Conservation (phyloP, 2,888 invertebrate genomes). For the Leptinotarsa juncta region DNA sequence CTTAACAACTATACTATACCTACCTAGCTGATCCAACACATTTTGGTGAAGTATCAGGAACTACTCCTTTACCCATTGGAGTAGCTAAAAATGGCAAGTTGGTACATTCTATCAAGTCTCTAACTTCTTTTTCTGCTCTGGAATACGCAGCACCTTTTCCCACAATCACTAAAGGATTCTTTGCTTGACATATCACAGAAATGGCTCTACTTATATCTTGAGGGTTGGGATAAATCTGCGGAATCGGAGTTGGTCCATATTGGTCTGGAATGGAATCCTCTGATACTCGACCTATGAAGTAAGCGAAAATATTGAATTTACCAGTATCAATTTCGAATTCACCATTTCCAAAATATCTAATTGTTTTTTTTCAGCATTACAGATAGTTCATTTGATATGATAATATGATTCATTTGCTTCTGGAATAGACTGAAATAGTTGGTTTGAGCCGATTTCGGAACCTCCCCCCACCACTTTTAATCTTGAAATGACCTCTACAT, state of each 20-base stretch:
- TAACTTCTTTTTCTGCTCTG: constrained; percentile 78
- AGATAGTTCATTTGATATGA: no score
- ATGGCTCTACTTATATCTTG: constrained; percentile 74
- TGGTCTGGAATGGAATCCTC: constrained; percentile 61
- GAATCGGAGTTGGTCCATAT: constrained; percentile 72
- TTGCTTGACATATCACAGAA: constrained; percentile 75
- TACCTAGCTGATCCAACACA: constrained; percentile 87
- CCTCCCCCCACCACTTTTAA: no score
- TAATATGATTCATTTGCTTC: no score
- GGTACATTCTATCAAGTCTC: constrained; percentile 76
- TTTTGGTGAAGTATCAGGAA: constrained; percentile 74
- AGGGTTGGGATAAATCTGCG: constrained; percentile 78
- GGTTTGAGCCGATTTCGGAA: no score
- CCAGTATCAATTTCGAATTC: no score
- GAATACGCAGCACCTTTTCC: constrained; percentile 81
- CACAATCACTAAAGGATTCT: constrained; percentile 87
- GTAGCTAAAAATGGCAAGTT: constrained; percentile 92
- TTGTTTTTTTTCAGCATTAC: neutral
- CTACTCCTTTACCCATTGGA: constrained; percentile 93
- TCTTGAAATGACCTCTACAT: no score
- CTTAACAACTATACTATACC: neutral
- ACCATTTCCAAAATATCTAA: neutral
- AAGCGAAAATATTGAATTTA: no score
- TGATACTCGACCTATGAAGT: constrained; percentile 41
- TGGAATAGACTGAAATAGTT: no score